These are phyloP conservation scores for Branchipolynoe longqiensis DNA, from an alignment of 2,888 invertebrate genomes.

Conservation along the genomic window DNA sequence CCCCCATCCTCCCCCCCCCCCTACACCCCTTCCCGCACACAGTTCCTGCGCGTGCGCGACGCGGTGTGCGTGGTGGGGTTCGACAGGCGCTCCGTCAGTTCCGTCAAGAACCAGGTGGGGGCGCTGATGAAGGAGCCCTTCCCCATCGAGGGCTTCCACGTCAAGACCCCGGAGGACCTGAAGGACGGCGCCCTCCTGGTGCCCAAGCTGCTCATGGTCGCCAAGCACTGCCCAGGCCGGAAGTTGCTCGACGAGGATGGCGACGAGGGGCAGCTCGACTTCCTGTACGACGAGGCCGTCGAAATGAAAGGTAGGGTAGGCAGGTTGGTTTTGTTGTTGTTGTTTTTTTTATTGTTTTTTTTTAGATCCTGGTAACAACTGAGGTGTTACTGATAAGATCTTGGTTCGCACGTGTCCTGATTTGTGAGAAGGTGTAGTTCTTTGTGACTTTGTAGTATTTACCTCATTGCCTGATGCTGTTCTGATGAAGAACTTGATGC, in stretches of 20 bases:
- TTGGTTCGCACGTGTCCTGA: too few species aligned
- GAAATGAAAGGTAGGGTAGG: slow-evolving; percentile 65
- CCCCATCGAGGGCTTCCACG: slow-evolving; percentile 65
- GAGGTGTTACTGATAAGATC: too few species aligned
- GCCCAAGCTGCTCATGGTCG: slow-evolving; percentile 66
- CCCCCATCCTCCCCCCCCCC: too few species aligned
- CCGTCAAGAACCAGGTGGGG: slow-evolving; percentile 61
- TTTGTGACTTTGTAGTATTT: too few species aligned
- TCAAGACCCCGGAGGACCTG: slow-evolving; percentile 61
- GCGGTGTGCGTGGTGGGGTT: slow-evolving; percentile 65
- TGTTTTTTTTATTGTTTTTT: too few species aligned
- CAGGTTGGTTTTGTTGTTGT: too few species aligned
- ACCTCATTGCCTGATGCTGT: too few species aligned
- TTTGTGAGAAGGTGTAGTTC: too few species aligned
- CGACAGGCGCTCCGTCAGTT: slow-evolving; percentile 53
- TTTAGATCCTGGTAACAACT: too few species aligned
- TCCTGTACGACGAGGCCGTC: slow-evolving; percentile 65
- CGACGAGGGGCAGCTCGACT: slow-evolving; percentile 65
- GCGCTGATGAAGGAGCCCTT: slow-evolving; percentile 53
- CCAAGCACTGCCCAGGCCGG: slow-evolving; percentile 64
- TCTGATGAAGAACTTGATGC: too few species aligned
- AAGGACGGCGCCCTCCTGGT: slow-evolving; percentile 67
- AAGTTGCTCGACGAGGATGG: slow-evolving; percentile 66
- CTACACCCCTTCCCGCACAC: not conserved
- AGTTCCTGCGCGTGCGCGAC: slow-evolving; percentile 64